Conservation (phyloP, 1,140 invertebrate species). For the Brachionus sp. region DNA sequence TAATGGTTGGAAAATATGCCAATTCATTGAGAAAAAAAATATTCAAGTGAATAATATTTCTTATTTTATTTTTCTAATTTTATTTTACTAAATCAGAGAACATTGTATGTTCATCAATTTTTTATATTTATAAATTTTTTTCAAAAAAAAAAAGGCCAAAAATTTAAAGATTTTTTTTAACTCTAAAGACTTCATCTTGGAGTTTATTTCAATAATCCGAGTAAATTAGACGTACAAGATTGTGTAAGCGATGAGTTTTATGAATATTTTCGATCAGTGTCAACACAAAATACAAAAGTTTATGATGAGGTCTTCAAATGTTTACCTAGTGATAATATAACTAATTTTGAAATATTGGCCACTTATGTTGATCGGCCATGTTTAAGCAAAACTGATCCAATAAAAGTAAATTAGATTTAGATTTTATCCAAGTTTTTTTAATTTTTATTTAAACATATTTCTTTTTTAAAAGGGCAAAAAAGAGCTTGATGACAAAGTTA, state of each 20-base stretch:
- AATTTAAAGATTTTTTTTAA: background rate
- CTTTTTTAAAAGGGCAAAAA: background rate
- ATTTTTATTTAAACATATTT: background rate
- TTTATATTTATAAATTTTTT: too few relatives aligned
- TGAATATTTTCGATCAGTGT: background rate
- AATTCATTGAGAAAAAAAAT: conserved; percentile 37
- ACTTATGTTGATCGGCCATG: background rate
- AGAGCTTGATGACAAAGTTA: conserved; percentile 26
- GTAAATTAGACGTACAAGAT: conserved; percentile 27
- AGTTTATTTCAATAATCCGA: conserved; percentile 35
- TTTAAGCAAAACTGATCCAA: conserved; percentile 13
- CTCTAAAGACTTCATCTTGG: conserved; percentile 9
- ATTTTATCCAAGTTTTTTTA: background rate
- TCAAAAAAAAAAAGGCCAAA: too few relatives aligned
- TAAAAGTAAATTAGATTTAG: background rate
- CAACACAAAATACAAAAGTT: background rate
- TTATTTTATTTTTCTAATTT: too few relatives aligned
- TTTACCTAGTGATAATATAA: conserved; percentile 29
- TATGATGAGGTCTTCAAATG: conserved; percentile 44
- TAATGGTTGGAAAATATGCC: conserved; percentile 13
- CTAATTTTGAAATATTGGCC: conserved; percentile 35
- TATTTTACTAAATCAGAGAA: too few relatives aligned
- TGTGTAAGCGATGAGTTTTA: conserved; percentile 29
- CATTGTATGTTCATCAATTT: too few relatives aligned
- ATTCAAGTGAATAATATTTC: conserved; percentile 29